These are phyloP conservation scores for Mesaphorura yosii DNA, from an alignment of 1,140 invertebrate genomes.

Conservation along the genomic window DNA sequence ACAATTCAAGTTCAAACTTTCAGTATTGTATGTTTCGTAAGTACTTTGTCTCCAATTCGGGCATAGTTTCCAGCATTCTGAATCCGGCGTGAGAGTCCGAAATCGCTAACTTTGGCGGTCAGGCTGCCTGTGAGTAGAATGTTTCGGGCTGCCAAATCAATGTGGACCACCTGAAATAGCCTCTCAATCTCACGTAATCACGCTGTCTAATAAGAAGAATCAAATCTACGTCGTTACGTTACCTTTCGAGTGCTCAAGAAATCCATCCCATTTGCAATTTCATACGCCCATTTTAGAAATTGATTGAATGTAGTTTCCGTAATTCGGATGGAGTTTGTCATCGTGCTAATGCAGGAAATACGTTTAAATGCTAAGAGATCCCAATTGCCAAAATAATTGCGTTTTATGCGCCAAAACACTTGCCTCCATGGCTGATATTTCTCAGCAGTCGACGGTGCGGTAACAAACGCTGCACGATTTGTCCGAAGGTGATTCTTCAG, in stretches of 20 bases:
- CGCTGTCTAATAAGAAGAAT: neutral
- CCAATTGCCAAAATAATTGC: neutral
- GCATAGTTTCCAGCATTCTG: neutral
- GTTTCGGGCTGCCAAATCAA: constrained; percentile 18
- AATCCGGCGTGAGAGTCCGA: constrained; percentile 11
- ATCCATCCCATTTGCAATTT: constrained; percentile 20
- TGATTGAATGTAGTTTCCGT: neutral
- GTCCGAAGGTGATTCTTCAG: constrained; percentile 1
- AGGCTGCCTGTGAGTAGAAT: constrained; percentile 5
- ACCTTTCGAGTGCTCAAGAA: constrained; percentile 13
- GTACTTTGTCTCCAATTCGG: constrained; percentile 3
- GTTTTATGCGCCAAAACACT: neutral
- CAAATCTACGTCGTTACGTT: neutral
- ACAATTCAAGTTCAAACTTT: neutral
- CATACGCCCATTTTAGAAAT: constrained; percentile 8
- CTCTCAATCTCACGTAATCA: neutral
- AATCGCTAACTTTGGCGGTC: constrained; percentile 15
- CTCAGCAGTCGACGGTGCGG: too few relatives aligned
- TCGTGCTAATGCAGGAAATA: neutral
- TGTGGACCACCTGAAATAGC: constrained; percentile 11
- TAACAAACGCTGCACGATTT: constrained; percentile 1
- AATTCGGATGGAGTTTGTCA: neutral
- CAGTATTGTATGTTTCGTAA: neutral
- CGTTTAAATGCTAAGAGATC: too few relatives aligned
- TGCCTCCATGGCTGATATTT: constrained; percentile 1